Base-by-base conservation (phyloP, 2,888 invertebrate genomes). In the Eueremaeus valkanovi region DNA sequence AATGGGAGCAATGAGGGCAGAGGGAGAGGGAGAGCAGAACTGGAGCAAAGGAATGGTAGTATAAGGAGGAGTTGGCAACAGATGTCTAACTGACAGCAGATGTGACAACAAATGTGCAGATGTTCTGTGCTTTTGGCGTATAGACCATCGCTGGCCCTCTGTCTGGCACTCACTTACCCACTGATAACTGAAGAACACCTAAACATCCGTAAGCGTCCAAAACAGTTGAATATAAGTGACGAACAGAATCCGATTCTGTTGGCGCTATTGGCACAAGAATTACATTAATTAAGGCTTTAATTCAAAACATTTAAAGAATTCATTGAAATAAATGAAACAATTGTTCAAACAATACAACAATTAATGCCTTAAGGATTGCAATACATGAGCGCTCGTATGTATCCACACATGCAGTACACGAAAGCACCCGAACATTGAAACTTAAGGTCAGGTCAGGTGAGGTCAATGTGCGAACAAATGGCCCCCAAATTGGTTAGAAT, bases 151-250 rank as follows among this genome's bases (percentile, higher is more conserved):
- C 36, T 33, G 68, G 21, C 13, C 24, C 24, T n/a, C 6, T 51
- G 51, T 51, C 55, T 55, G 55, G 55, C 27, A 78, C 78, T 81
- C 80, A 84, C 78, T 81, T 80, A 84, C 84, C 92, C 77, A 91
- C 89, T 84, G 92, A 91, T 66, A 93, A 84, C 81, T 94, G 93
- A 0, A 99, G 87, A 2, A 96, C 94, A 63, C 99, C 99, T 75
- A 99, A 86, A 82, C 96, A 94, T 33, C 96, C 97, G 84, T 98
- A 97, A 0, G 94, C 95, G 85, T 99, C 98, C 73, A 92, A 86
- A 61, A 95, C 87, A 86, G 96, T 95, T 18, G 89, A 89, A 83
- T 97, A 98, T 81, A 91, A 90, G 81, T 91, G 91, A 81, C 92
- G 90, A 76, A 97, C 88, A 18, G 90, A 90, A 81, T 96, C 95